These are phyloP conservation scores for Diarsia dahlii DNA, from an alignment of 2,888 invertebrate genomes.

Conservation along the genomic window DNA sequence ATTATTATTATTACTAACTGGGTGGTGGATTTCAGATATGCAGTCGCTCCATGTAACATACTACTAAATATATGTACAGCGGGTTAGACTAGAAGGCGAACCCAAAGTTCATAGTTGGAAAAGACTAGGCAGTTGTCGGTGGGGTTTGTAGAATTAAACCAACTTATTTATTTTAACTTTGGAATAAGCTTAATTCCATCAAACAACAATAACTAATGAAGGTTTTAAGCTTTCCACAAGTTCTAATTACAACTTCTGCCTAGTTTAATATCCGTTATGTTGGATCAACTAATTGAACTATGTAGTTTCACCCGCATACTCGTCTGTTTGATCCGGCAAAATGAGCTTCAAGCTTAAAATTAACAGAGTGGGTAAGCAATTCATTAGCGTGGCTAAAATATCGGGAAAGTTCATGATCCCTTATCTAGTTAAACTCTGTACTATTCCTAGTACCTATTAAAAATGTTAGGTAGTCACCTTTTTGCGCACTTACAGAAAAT, in stretches of 20 bases:
- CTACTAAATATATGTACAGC: too few relatives aligned
- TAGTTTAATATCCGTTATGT: neutral
- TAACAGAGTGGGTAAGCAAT: neutral
- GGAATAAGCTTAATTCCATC: neutral
- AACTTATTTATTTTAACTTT: neutral
- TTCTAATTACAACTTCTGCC: neutral
- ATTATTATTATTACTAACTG: too few relatives aligned
- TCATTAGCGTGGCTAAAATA: constrained; percentile 1
- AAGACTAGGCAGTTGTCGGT: neutral
- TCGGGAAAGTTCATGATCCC: neutral
- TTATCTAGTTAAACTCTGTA: neutral
- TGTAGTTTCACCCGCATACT: neutral
- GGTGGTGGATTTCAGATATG: too few relatives aligned
- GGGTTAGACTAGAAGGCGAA: too few relatives aligned
- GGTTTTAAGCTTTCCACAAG: neutral
- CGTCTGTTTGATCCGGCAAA: constrained; percentile 16
- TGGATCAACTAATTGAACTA: neutral
- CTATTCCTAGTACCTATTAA: neutral
- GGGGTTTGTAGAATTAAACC: neutral
- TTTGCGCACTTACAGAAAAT: neutral
- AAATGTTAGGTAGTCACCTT: too few relatives aligned
- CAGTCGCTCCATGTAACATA: too few relatives aligned
- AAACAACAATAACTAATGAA: neutral
- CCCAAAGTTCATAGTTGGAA: too few relatives aligned
- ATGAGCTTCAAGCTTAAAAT: constrained; percentile 3